Evolutionary conservation across 92 coral and sea anemone genomes (phyloP).

Genomic region (Galaxea fascicularis): DNA sequence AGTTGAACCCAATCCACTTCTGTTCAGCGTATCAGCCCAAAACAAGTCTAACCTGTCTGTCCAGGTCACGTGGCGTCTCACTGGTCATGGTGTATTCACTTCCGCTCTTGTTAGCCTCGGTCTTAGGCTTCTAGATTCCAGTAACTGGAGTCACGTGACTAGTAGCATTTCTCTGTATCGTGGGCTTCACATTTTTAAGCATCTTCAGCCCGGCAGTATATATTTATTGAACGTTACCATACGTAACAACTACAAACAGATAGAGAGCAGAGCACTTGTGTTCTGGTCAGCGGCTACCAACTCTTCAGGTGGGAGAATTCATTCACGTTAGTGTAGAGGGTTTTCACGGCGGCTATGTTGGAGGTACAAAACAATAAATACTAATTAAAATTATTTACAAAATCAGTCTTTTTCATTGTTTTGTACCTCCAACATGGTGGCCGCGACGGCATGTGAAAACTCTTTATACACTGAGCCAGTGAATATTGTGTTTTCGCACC

Average conservation of each 20-base stretch:
- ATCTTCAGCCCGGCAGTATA: conserved; percentile 63
- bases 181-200: conserved; percentile 45
- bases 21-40: conserved; percentile 67
- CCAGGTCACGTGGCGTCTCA: conserved; percentile 69
- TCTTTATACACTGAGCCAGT: too few relatives aligned
- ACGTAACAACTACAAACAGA: conserved; percentile 48
- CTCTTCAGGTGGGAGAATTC: conserved; percentile 64
- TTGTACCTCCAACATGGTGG: too few relatives aligned
- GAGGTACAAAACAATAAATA: neutral
- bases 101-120: conserved; percentile 48
- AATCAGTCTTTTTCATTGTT: too few relatives aligned
- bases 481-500: too few relatives aligned
- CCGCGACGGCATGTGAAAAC: too few relatives aligned
- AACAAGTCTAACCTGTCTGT: conserved; percentile 65
- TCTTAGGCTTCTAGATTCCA: conserved; percentile 62
- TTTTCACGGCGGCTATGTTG: neutral
- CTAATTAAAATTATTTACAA: too few relatives aligned
- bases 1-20: conserved; percentile 48
- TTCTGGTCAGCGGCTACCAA: conserved; percentile 77
- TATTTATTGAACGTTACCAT: conserved; percentile 71
- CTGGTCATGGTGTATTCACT: conserved; percentile 60
- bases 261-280: conserved; percentile 54
- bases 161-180: conserved; percentile 17
- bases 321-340: neutral
- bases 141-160: conserved; percentile 58